Conservation (phyloP, 2,797 vertebrate genomes). For the Varecia variegata region DNA sequence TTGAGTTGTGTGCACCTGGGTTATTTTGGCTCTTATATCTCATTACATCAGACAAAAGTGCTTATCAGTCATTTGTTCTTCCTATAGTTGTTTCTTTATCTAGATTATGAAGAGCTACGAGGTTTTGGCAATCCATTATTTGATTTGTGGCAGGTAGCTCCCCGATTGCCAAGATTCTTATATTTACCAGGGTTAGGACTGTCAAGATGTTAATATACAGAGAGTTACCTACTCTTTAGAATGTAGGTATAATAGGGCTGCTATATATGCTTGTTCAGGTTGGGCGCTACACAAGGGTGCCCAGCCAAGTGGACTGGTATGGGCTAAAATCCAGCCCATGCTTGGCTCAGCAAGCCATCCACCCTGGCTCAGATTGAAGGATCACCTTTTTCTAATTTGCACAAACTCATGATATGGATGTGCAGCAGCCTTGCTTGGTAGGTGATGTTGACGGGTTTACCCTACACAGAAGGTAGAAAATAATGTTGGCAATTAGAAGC, state of each 20-base stretch:
- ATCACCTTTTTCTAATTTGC: neutral
- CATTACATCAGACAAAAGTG: neutral
- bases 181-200: neutral
- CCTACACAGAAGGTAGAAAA: neutral
- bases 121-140: neutral
- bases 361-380: neutral
- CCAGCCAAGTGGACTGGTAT: neutral
- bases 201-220: neutral
- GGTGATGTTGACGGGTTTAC: neutral
- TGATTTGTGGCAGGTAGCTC: slow-evolving; percentile 16
- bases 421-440: neutral
- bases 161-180: neutral
- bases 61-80: neutral
- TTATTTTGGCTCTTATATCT: neutral
- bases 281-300: neutral
- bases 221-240: neutral
- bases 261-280: neutral
- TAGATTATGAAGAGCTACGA: neutral
- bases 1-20: neutral
- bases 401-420: neutral
- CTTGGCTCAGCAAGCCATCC: neutral
- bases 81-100: neutral
- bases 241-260: neutral
- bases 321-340: neutral
- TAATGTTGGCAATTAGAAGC: neutral